These are phyloP conservation scores for Danio aesculapii DNA, from an alignment of 2,797 vertebrate species.

Conservation along the genomic window DNA sequence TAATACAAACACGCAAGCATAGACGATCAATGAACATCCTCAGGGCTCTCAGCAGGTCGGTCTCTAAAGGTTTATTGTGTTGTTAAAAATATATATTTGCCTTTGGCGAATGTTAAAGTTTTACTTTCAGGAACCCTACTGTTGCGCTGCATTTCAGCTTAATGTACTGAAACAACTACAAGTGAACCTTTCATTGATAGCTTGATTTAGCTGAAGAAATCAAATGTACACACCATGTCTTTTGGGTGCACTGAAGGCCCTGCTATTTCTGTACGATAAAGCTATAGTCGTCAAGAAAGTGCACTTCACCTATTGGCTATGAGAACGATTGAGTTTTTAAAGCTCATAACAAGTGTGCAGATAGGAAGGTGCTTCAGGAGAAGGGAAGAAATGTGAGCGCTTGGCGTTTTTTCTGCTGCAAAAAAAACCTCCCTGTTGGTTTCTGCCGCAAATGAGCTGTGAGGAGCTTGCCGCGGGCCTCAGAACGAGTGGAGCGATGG, in stretches of 20 bases:
- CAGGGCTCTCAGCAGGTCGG: too few relatives aligned
- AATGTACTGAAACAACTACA: background rate
- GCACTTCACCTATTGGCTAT: background rate
- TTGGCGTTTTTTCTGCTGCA: slow-evolving; percentile 71
- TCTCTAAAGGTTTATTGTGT: too few relatives aligned
- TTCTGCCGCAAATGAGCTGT: slow-evolving; percentile 78
- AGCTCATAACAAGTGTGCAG: slow-evolving; percentile 48
- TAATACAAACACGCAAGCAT: too few relatives aligned
- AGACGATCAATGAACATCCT: too few relatives aligned
- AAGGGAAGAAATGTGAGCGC: slow-evolving; percentile 66
- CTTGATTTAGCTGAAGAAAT: background rate
- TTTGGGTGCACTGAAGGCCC: background rate
- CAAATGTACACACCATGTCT: too few relatives aligned
- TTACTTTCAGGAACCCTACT: too few relatives aligned
- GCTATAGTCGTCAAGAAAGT: background rate
- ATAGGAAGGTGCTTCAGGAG: slow-evolving; percentile 46
- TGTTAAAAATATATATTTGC: too few relatives aligned
- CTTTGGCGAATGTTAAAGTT: too few relatives aligned
- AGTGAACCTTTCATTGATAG: background rate
- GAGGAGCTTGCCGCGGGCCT: slow-evolving; percentile 72
- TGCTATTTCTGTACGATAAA: background rate
- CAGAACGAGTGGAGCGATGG: slow-evolving; percentile 57
- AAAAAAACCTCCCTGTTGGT: slow-evolving; percentile 69
- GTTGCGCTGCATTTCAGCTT: too few relatives aligned
- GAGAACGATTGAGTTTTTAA: background rate